Percentiles rank a stretch among this genome's conserved stretches.
Evolutionary conservation across 2,113 vertebrate species (phyloP).

Genomic region (Arenaria interpres): DNA sequence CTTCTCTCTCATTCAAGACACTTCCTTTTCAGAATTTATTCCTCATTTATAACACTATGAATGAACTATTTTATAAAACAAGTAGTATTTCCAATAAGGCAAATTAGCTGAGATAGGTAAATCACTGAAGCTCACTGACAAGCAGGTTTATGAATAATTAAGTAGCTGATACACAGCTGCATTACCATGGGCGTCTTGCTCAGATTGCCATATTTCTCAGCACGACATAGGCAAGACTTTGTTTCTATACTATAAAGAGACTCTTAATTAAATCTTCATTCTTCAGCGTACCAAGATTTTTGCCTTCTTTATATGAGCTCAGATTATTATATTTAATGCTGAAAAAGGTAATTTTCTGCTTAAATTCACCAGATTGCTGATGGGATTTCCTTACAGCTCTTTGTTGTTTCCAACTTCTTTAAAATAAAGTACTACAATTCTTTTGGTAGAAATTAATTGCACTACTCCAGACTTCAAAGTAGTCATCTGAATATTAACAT

Average conservation of each 20-base stretch:
- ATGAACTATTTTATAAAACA: background rate
- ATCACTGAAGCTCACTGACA: background rate
- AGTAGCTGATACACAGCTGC: slow-evolving; percentile 8
- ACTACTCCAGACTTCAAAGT: background rate
- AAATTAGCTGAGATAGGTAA: slow-evolving; percentile 12
- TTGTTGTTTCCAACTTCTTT: background rate
- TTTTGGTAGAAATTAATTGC: background rate
- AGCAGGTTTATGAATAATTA: slow-evolving; percentile 42
- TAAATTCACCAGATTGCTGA: background rate
- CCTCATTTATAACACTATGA: background rate
- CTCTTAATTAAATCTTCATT: slow-evolving; percentile 52
- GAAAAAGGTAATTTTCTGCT: slow-evolving; percentile 25
- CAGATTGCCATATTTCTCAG: background rate
- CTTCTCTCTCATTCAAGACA: background rate
- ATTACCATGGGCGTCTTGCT: background rate
- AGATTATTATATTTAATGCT: background rate
- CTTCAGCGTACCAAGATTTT: background rate
- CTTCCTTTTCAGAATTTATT: background rate
- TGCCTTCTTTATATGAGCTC: background rate
- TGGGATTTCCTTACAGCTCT: background rate
- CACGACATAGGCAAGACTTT: background rate
- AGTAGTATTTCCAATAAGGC: background rate
- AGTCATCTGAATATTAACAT: background rate
- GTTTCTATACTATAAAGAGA: slow-evolving; percentile 27
- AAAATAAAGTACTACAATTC: background rate